Conservation (phyloP, 1,140 invertebrate species). For the Pemphigus obesinymphae region DNA sequence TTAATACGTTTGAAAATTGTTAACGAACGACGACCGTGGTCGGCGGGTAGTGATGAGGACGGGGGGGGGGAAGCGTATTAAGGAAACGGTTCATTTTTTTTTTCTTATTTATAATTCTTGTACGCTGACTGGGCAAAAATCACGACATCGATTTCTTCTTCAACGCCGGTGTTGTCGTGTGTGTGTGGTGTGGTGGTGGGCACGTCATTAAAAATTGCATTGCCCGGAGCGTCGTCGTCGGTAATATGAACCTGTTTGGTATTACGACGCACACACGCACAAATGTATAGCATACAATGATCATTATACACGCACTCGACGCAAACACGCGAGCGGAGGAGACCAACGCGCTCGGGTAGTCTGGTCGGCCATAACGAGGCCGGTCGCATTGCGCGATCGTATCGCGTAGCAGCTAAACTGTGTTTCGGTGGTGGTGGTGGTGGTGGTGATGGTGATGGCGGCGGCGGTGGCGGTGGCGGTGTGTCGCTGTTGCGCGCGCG, state of each 20-base stretch:
- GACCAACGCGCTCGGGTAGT: not conserved
- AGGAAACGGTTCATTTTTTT: not conserved
- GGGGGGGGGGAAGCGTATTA: not conserved
- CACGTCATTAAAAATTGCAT: conserved; percentile 35
- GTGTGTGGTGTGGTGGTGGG: too few relatives aligned
- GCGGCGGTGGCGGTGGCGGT: not conserved
- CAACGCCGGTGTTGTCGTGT: not conserved
- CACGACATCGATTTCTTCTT: conserved; percentile 22
- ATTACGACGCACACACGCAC: conserved; percentile 4
- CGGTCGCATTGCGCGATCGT: not conserved
- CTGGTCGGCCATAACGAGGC: conserved; percentile 18
- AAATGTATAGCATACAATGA: not conserved
- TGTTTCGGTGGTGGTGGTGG: not conserved
- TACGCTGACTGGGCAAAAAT: conserved; percentile 3
- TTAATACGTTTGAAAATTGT: not conserved
- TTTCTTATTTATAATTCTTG: not conserved
- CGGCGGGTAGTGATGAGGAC: too few relatives aligned
- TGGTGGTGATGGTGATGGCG: not conserved
- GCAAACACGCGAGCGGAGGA: not conserved
- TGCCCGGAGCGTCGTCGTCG: not conserved
- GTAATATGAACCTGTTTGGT: conserved; percentile 31
- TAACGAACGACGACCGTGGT: not conserved
- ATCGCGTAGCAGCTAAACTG: too few relatives aligned
- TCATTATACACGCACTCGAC: not conserved
- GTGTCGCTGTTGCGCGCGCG: not conserved